Percentiles rank a stretch among this genome's conserved stretches.
Evolutionary conservation across 2,888 invertebrate species (phyloP).

Genomic region (Ptychoptera albimana): DNA sequence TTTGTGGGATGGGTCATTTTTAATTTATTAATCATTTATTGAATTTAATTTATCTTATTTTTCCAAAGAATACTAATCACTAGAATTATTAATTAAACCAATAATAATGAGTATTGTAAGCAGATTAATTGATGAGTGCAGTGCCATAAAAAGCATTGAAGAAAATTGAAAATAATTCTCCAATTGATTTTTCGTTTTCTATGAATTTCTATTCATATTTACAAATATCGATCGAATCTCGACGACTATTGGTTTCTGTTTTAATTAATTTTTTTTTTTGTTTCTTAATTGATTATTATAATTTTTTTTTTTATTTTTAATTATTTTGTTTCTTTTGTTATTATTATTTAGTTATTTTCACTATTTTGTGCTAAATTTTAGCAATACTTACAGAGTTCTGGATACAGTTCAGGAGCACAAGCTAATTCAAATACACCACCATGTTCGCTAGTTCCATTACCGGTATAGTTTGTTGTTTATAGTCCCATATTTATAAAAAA

Average conservation of each 20-base stretch:
- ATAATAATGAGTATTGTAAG: neutral
- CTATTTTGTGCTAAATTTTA: neutral
- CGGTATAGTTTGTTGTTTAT: slow-evolving; percentile 7
- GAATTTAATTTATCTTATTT: neutral
- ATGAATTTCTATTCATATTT: too few species aligned
- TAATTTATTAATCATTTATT: neutral
- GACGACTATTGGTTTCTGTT: too few species aligned
- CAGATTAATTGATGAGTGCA: too few species aligned
- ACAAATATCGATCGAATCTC: too few species aligned
- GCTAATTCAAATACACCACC: slow-evolving; percentile 32
- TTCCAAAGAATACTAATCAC: too few species aligned
- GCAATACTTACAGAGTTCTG: slow-evolving; percentile 12
- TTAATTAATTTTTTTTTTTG: too few species aligned
- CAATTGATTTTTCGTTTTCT: too few species aligned
- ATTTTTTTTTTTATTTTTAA: neutral
- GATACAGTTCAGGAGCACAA: slow-evolving; percentile 28
- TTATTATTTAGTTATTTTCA: neutral
- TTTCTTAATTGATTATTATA: neutral
- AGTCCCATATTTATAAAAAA: neutral
- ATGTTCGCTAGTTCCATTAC: slow-evolving; percentile 26
- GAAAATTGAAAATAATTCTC: too few species aligned
- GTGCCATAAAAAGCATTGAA: too few species aligned
- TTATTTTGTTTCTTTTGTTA: neutral
- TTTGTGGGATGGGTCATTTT: neutral
- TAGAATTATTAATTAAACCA: neutral